Percentiles rank a stretch among this genome's conserved stretches.
phyloP scores from a whole-genome alignment of 1,140 invertebrate genomes.

The Brachionus sp. region DNA sequence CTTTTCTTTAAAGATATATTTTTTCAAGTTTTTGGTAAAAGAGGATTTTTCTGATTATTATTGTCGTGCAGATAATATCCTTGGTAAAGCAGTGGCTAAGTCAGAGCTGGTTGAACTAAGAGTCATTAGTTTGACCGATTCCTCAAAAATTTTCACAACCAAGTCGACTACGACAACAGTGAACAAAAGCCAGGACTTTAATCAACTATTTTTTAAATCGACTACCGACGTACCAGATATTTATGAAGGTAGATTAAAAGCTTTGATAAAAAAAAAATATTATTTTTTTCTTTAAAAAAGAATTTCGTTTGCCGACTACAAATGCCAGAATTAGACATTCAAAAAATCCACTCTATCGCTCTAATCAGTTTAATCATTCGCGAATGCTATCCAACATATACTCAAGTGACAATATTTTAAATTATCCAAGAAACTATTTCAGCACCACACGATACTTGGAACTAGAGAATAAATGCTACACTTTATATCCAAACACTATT shows the following conservation, averaged over 20 bases:
- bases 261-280: neutral
- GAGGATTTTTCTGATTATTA: conserved; percentile 36
- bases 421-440: neutral
- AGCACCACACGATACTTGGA: neutral
- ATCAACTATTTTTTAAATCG: neutral
- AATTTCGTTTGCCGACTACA: neutral
- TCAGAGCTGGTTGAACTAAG: conserved; percentile 19
- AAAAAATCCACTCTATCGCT: neutral
- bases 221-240: neutral
- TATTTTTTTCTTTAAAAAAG: neutral
- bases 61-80: neutral
- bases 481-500: neutral
- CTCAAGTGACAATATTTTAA: neutral
- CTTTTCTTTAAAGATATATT: neutral
- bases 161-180: neutral
- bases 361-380: neutral
- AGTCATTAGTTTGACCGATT: neutral
- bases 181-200: neutral
- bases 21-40: neutral
- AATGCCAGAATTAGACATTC: neutral
- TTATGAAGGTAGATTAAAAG: neutral
- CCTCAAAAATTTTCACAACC: conserved; percentile 4
- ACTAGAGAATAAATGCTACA: neutral
- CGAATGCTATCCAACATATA: neutral
- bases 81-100: conserved; percentile 11